These are phyloP conservation scores for Unio delphinus DNA, from an alignment of 2,888 invertebrate species.

Conservation along the genomic window DNA sequence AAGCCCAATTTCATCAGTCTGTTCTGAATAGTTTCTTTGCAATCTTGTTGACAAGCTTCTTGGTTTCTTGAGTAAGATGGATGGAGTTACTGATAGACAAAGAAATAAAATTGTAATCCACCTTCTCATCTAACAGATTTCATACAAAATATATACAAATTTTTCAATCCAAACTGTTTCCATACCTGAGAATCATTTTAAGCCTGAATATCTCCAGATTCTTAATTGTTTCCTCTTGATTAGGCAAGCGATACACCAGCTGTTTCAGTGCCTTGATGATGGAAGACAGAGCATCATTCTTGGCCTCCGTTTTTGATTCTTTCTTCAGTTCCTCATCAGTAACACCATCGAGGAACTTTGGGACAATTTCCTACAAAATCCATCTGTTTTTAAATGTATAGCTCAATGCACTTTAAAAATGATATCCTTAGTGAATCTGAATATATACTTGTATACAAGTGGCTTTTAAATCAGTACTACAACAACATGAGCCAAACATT, in stretches of 20 bases:
- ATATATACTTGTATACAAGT: neutral
- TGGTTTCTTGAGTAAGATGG: too few relatives aligned
- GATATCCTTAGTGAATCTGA: too few relatives aligned
- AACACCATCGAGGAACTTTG: conserved; percentile 89
- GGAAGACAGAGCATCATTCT: conserved; percentile 95
- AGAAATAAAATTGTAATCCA: too few relatives aligned
- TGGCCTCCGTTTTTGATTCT: conserved; percentile 93
- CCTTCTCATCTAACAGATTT: too few relatives aligned
- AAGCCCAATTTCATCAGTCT: too few relatives aligned
- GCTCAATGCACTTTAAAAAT: neutral
- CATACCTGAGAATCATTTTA: conserved; percentile 88
- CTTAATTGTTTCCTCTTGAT: conserved; percentile 82
- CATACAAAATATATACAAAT: too few relatives aligned
- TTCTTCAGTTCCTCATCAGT: conserved; percentile 96
- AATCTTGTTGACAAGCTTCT: too few relatives aligned
- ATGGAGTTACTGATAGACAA: too few relatives aligned
- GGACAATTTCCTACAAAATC: conserved; percentile 85
- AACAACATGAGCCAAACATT: too few relatives aligned
- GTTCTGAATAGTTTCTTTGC: too few relatives aligned
- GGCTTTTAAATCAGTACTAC: neutral
- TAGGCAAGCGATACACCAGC: conserved; percentile 84
- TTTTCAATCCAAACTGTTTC: neutral
- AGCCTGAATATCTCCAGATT: conserved; percentile 93
- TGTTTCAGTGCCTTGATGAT: conserved; percentile 94
- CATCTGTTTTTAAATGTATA: neutral